A percentile compares a stretch with the other conserved stretches of the same genome.
Evolutionary conservation across 2,888 invertebrate species (phyloP).

Genomic region (Uloborus plumipes): DNA sequence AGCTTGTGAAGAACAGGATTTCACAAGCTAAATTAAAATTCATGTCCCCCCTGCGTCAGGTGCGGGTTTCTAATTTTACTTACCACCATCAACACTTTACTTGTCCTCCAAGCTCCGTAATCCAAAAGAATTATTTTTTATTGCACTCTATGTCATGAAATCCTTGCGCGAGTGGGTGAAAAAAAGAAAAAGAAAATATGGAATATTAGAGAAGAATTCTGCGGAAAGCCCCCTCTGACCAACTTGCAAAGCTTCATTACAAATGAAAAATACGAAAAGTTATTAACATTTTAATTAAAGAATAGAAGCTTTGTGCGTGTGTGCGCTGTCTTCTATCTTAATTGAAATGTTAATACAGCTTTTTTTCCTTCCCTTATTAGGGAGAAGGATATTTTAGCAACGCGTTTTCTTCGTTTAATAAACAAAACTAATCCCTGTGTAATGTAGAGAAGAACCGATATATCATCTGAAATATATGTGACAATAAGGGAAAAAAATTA

Average conservation of each 20-base stretch:
- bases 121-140: conserved; percentile 59
- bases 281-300: conserved; percentile 65
- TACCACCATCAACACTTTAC: conserved; percentile 32
- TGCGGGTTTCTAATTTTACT: conserved; percentile 49
- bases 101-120: conserved; percentile 48
- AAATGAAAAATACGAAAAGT: conserved; percentile 62
- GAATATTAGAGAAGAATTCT: conserved; percentile 36
- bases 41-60: conserved; percentile 49
- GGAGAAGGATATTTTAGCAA: conserved; percentile 46
- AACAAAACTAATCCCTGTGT: conserved; percentile 54
- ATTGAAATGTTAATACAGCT: conserved; percentile 63
- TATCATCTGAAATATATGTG: conserved; percentile 29
- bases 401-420: conserved; percentile 29
- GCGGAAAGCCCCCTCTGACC: conserved; percentile 25
- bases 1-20: conserved; percentile 14
- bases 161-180: conserved; percentile 17
- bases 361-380: conserved; percentile 49
- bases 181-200: conserved; percentile 19
- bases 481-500: conserved; percentile 11
- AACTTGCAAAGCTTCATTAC: conserved; percentile 34
- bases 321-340: conserved; percentile 47
- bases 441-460: conserved; percentile 43
- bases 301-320: conserved; percentile 48
- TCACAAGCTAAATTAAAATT: conserved; percentile 53
- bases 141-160: conserved; percentile 54